These are phyloP conservation scores for Blastomussa wellsi DNA, from an alignment of 92 coral and sea anemone species.

Conservation along the genomic window DNA sequence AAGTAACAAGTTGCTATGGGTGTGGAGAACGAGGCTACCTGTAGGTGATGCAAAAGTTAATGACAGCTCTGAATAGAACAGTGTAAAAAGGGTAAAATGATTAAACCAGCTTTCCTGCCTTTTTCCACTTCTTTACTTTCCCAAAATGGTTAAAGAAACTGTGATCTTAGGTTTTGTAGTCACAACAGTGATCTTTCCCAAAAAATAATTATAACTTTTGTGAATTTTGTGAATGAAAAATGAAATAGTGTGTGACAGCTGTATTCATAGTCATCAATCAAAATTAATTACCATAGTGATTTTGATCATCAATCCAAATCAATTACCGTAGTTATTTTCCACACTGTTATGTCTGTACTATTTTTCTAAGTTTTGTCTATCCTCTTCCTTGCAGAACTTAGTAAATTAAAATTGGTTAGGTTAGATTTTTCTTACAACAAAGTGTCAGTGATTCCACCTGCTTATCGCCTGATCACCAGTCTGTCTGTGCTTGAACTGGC, in stretches of 20 bases:
- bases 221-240: no score
- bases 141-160: background rate
- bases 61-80: no score
- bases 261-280: no score
- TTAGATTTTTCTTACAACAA: constrained; percentile 96
- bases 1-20: no score
- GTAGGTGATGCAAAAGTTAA: no score
- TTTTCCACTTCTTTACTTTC: background rate
- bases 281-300: no score
- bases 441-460: constrained; percentile 96
- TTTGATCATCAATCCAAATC: background rate
- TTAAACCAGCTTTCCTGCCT: background rate
- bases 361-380: background rate
- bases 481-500: constrained; percentile 85
- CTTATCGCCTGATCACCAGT: constrained; percentile 89
- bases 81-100: no score
- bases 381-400: constrained; percentile 80
- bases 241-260: no score
- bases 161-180: background rate
- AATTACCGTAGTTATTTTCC: no score
- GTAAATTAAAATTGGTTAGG: constrained; percentile 94
- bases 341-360: background rate
- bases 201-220: background rate
- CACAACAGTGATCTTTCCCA: background rate
- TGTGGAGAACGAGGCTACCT: no score